A percentile compares a stretch with the other conserved stretches of the same genome.
These are phyloP conservation scores for Onthophagus sagittarius DNA, from an alignment of 2,888 invertebrate species.

Conservation along the genomic window DNA sequence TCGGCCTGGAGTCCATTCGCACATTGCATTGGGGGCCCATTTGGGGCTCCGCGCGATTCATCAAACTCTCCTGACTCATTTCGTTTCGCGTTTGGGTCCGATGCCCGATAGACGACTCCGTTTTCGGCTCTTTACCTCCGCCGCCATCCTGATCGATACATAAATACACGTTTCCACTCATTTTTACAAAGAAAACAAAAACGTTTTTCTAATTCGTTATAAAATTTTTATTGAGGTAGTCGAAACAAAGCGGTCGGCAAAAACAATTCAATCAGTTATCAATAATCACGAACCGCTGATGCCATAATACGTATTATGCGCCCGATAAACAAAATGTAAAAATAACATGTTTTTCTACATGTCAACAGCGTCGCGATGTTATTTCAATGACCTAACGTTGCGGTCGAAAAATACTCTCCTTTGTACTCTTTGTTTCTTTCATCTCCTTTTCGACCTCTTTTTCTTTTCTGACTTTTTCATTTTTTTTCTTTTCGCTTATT, in stretches of 20 bases:
- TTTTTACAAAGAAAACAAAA: too few species aligned
- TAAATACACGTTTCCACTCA: too few species aligned
- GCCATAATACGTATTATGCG: constrained; percentile 9
- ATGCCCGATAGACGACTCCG: neutral
- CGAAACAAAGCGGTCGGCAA: neutral
- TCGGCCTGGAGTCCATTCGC: constrained; percentile 36
- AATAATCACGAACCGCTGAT: constrained; percentile 6
- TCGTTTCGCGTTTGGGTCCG: neutral
- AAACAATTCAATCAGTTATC: constrained; percentile 9
- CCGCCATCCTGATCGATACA: too few species aligned
- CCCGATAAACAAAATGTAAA: constrained; percentile 13
- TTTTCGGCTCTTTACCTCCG: neutral
- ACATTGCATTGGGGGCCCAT: constrained; percentile 32
- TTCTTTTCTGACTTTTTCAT: neutral
- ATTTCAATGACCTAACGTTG: constrained; percentile 10
- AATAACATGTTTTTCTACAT: constrained; percentile 11
- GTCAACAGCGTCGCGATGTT: constrained; percentile 3
- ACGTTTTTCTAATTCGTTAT: too few species aligned
- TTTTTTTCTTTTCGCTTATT: neutral
- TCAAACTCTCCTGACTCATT: constrained; percentile 10
- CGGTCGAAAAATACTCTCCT: constrained; percentile 7
- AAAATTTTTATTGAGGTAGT: neutral
- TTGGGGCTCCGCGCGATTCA: constrained; percentile 27
- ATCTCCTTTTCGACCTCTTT: constrained; percentile 3
- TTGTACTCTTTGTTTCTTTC: constrained; percentile 1